Evolutionary conservation across 2,113 vertebrate species (phyloP), one percentile per base, ranked within the genome.

Genomic region (Zeus faber): DNA sequence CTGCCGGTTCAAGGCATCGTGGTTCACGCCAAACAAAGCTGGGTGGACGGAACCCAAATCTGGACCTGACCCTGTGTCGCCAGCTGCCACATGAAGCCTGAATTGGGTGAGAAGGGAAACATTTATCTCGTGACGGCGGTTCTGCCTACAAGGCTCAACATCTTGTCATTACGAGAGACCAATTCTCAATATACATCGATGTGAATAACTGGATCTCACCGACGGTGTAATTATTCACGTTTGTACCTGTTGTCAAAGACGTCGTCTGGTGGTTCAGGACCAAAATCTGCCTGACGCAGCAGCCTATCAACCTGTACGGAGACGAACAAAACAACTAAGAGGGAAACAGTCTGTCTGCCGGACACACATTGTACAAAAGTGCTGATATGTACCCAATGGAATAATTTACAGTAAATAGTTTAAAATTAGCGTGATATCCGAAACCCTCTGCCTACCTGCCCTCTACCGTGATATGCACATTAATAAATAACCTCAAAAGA

Each of bases 221-320:
- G 8, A 39, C 4, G 5, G 4, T 14, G 35, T 44, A 11, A 11
- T 18, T 22, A 22, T 22, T 10, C 1, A 5, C 6, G 11, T 35
- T 35, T 11, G n/a, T 17, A 49, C 47, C 47, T 29, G 16, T 49
- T 13, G 6, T 47, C 10, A 24, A 10, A 5, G 13, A 9, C 11
- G 22, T 7, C 11, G 2, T 49, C 47, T 18, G 26, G 26, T 2
- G 7, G 47, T 29, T 49, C 47, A 29, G 47, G 47, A 27, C 47
- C 47, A 18, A 49, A 49, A 8, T 49, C 47, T 18, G 47, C 47
- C 8, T 49, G n/a, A 14, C 18, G 6, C 14, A 49, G 25, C 47
- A 49, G 25, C 47, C 3, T 49, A 7, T 49, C 47, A 24, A 49
- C 47, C 47, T 49, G 16, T 14, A 37, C n/a, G 13, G 13, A 37